phyloP scores from a whole-genome alignment of 92 coral and sea anemone species.

The Epizoanthus ramosus region DNA sequence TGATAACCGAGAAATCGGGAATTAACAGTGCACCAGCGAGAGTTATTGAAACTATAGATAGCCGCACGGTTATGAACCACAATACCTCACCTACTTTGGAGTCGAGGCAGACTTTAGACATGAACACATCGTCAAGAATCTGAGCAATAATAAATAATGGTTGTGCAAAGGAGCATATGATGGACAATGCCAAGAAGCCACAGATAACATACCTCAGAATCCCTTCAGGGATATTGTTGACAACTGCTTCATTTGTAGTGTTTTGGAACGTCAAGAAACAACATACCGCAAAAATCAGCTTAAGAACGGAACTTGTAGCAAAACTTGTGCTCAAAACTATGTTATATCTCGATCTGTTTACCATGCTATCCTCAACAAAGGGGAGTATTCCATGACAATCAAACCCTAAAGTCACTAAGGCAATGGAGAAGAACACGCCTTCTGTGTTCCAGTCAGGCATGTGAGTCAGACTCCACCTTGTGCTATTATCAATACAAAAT shows the following conservation, averaged over 20 bases:
- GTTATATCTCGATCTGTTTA: not conserved
- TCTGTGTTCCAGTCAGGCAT: not conserved
- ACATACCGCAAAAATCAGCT: not conserved
- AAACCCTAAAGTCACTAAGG: not conserved
- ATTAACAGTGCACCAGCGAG: not conserved
- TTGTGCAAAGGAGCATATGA: not conserved
- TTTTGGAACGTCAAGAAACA: not conserved
- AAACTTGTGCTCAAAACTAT: not conserved
- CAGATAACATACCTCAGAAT: not conserved
- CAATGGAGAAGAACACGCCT: not conserved
- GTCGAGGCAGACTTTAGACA: not conserved
- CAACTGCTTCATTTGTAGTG: not conserved
- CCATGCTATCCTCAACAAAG: not conserved
- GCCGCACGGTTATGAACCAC: not conserved
- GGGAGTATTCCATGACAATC: not conserved
- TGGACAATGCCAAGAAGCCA: not conserved
- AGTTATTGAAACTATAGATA: not conserved
- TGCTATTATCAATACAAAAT: not conserved
- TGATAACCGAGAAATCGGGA: not conserved
- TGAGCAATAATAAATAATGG: not conserved
- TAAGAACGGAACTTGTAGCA: not conserved
- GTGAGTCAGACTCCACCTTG: not conserved
- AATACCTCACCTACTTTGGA: not conserved
- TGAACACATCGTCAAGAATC: not conserved
- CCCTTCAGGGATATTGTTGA: not conserved